Percentiles rank a stretch among this genome's conserved stretches.
These are phyloP conservation scores for Hippocampus barbouri DNA, from an alignment of 2,113 vertebrate species.

Conservation along the genomic window DNA sequence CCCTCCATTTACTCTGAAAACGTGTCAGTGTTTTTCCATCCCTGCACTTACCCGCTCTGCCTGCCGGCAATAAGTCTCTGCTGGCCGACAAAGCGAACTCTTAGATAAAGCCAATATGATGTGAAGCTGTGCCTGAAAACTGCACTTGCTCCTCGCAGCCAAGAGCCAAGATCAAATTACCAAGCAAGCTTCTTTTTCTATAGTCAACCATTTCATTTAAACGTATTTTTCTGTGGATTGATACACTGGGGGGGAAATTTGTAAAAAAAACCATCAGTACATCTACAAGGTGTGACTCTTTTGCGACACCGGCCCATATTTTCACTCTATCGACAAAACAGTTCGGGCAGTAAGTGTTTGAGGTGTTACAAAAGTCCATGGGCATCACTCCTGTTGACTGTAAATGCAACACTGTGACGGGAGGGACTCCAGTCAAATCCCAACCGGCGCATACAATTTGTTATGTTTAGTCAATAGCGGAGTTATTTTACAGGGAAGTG, in stretches of 20 bases:
- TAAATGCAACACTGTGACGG: slow-evolving; percentile 43
- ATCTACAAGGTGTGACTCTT: slow-evolving; percentile 28
- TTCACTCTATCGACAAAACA: slow-evolving; percentile 29
- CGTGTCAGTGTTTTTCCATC: slow-evolving; percentile 59
- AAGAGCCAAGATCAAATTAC: slow-evolving; percentile 18
- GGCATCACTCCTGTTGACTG: slow-evolving; percentile 44
- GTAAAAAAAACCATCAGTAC: background rate
- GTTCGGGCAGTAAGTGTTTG: slow-evolving; percentile 21
- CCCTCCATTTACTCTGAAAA: slow-evolving; percentile 43
- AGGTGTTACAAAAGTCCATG: slow-evolving; percentile 31
- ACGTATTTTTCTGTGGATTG: slow-evolving; percentile 7
- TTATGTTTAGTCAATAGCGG: slow-evolving; percentile 52
- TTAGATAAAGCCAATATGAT: slow-evolving; percentile 39
- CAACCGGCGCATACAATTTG: slow-evolving; percentile 19
- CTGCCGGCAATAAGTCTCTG: slow-evolving; percentile 33
- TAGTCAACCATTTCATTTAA: slow-evolving; percentile 41
- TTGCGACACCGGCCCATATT: slow-evolving; percentile 43
- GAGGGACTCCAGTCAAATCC: slow-evolving; percentile 24
- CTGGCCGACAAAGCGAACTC: slow-evolving; percentile 30
- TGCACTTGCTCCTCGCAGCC: slow-evolving; percentile 42
- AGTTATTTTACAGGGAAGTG: slow-evolving; percentile 29
- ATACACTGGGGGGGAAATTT: background rate
- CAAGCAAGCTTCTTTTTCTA: slow-evolving; percentile 20
- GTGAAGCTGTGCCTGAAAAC: slow-evolving; percentile 29
- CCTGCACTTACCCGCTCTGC: slow-evolving; percentile 22